Evolutionary conservation across 1,140 invertebrate species (phyloP).

Genomic region (Danaus plexippus): DNA sequence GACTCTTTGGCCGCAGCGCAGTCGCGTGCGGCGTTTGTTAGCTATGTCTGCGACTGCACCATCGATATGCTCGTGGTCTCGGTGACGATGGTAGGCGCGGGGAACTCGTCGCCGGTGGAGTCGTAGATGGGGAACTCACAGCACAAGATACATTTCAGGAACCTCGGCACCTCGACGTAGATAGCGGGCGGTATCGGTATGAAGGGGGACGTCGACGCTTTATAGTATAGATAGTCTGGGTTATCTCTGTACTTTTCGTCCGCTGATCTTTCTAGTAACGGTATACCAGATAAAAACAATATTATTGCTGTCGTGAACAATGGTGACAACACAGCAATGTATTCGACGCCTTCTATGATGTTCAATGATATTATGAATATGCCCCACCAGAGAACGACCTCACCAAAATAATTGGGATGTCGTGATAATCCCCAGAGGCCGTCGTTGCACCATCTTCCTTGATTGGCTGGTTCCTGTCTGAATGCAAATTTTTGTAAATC

Average conservation of each 20-base stretch:
- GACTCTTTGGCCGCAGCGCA: slow-evolving; percentile 54
- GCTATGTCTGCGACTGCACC: slow-evolving; percentile 83
- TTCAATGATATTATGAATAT: slow-evolving; percentile 92
- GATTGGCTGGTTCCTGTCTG: slow-evolving; percentile 86
- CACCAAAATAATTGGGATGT: slow-evolving; percentile 97
- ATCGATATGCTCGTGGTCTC: slow-evolving; percentile 83
- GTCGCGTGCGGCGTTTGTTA: slow-evolving; percentile 75
- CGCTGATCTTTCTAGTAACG: slow-evolving; percentile 85
- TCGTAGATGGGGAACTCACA: slow-evolving; percentile 92
- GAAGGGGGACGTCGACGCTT: slow-evolving; percentile 87
- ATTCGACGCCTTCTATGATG: slow-evolving; percentile 85
- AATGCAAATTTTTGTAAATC: slow-evolving; percentile 94
- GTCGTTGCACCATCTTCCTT: slow-evolving; percentile 92
- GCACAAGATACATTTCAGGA: slow-evolving; percentile 86
- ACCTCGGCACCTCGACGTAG: slow-evolving; percentile 86
- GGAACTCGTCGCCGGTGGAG: slow-evolving; percentile 78
- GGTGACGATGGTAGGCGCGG: slow-evolving; percentile 76
- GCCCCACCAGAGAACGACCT: slow-evolving; percentile 95
- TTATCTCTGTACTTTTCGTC: slow-evolving; percentile 91
- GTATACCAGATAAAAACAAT: slow-evolving; percentile 90
- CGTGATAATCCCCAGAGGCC: slow-evolving; percentile 91
- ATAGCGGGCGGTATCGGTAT: slow-evolving; percentile 88
- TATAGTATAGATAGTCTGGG: slow-evolving; percentile 88
- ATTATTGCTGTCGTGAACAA: slow-evolving; percentile 91
- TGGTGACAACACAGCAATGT: slow-evolving; percentile 88